phyloP scores from a whole-genome alignment of 92 coral and sea anemone genomes.

The Zoanthus gigantus region DNA sequence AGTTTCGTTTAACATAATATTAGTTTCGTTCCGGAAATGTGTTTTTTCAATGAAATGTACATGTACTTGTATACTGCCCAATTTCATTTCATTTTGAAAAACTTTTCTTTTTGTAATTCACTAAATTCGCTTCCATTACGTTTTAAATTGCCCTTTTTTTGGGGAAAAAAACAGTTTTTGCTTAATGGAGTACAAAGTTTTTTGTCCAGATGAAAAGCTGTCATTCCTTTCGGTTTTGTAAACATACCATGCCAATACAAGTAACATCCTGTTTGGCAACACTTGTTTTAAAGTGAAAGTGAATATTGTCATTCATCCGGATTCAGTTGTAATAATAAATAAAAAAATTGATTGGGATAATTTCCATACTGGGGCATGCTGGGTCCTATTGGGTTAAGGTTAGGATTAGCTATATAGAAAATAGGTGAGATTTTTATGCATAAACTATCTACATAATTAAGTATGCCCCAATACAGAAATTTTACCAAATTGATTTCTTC shows the following conservation, averaged over 20 bases:
- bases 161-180: background rate
- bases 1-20: too few relatives aligned
- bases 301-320: too few relatives aligned
- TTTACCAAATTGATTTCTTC: too few relatives aligned
- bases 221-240: background rate
- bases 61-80: background rate
- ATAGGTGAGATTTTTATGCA: too few relatives aligned
- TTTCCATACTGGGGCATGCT: too few relatives aligned
- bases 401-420: too few relatives aligned
- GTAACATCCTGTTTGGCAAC: background rate
- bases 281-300: background rate
- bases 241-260: background rate
- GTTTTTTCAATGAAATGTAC: background rate
- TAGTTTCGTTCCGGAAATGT: background rate
- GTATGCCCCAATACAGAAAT: too few relatives aligned
- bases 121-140: background rate
- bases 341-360: too few relatives aligned
- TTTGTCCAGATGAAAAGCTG: background rate
- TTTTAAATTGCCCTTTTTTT: background rate
- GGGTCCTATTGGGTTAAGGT: too few relatives aligned
- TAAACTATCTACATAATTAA: too few relatives aligned
- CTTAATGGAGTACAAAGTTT: too few relatives aligned
- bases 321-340: too few relatives aligned
- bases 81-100: background rate
- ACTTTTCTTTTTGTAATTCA: background rate